phyloP scores from a whole-genome alignment of 2,888 invertebrate species.

The Patella depressa region DNA sequence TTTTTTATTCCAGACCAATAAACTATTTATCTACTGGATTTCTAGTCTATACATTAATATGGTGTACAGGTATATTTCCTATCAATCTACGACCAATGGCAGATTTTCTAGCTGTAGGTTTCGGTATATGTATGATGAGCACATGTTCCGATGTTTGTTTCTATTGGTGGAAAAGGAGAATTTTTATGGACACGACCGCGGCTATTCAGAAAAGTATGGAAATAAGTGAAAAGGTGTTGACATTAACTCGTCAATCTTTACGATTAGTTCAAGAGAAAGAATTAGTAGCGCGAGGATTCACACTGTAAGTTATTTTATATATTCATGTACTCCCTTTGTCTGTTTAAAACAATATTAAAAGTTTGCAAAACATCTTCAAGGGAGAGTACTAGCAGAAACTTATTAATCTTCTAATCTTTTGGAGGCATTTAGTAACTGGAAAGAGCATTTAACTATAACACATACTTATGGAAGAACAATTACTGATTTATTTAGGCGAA shows the following conservation, averaged over 20 bases:
- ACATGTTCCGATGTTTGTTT: constrained; percentile 21
- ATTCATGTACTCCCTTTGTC: too few relatives aligned
- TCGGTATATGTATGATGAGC: constrained; percentile 19
- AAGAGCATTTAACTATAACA: too few relatives aligned
- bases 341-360: too few relatives aligned
- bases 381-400: too few relatives aligned
- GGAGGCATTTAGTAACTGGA: too few relatives aligned
- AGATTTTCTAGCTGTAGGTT: constrained; percentile 8
- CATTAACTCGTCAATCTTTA: constrained; percentile 41
- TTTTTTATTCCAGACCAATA: not conserved
- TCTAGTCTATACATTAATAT: constrained; percentile 7
- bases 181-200: constrained; percentile 7
- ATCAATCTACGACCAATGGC: constrained; percentile 5
- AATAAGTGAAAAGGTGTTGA: constrained; percentile 24
- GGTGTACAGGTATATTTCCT: constrained; percentile 4
- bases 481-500: too few relatives aligned
- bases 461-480: too few relatives aligned
- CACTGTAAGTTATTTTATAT: constrained; percentile 51
- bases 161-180: constrained; percentile 16
- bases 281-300: constrained; percentile 63
- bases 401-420: too few relatives aligned
- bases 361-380: too few relatives aligned
- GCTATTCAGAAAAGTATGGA: constrained; percentile 14
- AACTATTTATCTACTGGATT: constrained; percentile 8
- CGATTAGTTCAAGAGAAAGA: constrained; percentile 63